phyloP scores from a whole-genome alignment of 2,797 vertebrate species.

The Sandelia bainsii region DNA sequence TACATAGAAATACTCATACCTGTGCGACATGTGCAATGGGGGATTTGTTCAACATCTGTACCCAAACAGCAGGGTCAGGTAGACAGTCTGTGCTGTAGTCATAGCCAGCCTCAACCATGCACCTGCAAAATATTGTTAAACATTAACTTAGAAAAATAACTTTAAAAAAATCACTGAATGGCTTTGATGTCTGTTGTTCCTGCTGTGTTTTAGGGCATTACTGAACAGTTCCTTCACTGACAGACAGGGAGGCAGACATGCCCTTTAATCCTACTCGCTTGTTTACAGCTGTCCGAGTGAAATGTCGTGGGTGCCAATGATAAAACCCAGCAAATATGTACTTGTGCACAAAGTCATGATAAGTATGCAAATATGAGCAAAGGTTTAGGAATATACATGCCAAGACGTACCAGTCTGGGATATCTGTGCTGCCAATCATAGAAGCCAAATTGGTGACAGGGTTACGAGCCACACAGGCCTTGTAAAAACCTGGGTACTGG shows the following conservation, averaged over 20 bases:
- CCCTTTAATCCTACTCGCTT: slow-evolving; percentile 18
- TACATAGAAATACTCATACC: slow-evolving; percentile 73
- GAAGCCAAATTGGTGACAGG: slow-evolving; percentile 94
- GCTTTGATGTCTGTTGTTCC: slow-evolving; percentile 15
- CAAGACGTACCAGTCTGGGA: slow-evolving; percentile 92
- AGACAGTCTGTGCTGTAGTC: slow-evolving; percentile 82
- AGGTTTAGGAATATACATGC: neutral
- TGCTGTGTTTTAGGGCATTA: slow-evolving; percentile 29
- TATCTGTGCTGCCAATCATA: slow-evolving; percentile 93
- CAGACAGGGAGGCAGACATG: slow-evolving; percentile 8
- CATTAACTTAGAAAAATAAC: neutral
- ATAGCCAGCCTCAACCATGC: slow-evolving; percentile 88
- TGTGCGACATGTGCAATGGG: slow-evolving; percentile 87
- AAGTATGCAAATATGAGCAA: neutral
- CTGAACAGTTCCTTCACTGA: slow-evolving; percentile 24
- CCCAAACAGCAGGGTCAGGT: slow-evolving; percentile 85
- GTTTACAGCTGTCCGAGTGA: slow-evolving; percentile 15
- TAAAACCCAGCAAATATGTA: slow-evolving; percentile 3
- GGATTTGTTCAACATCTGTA: slow-evolving; percentile 91
- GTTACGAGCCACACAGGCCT: slow-evolving; percentile 91
- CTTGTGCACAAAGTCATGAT: neutral
- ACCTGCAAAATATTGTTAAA: slow-evolving; percentile 83
- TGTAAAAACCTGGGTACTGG: slow-evolving; percentile 93
- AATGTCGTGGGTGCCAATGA: slow-evolving; percentile 15
- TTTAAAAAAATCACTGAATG: neutral